Percentiles rank a stretch among this genome's conserved stretches.
Conservation (phyloP, 2,888 invertebrate species). For the Erebia aethiops region DNA sequence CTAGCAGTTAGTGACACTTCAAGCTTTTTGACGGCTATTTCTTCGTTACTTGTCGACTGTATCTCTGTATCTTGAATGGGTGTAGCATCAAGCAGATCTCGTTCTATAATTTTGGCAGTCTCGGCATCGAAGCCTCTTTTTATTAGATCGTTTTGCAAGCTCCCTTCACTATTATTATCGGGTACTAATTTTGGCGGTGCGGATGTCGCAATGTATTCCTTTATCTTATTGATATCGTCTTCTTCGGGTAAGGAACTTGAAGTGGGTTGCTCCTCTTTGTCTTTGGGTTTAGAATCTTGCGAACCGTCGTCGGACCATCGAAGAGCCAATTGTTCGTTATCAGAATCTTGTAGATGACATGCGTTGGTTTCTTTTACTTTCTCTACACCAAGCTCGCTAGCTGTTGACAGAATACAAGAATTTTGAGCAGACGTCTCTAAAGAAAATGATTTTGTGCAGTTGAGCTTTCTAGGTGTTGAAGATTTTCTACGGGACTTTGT, state of each 20-base stretch:
- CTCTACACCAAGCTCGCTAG: conserved; percentile 39
- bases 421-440: conserved; percentile 51
- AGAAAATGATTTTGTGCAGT: conserved; percentile 65
- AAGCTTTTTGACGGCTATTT: conserved; percentile 11
- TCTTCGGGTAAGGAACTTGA: conserved; percentile 48
- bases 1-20: conserved; percentile 28
- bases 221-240: conserved; percentile 71
- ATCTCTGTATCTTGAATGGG: conserved; percentile 42
- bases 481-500: conserved; percentile 78
- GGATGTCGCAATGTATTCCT: conserved; percentile 65
- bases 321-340: conserved; percentile 62
- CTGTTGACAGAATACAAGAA: conserved; percentile 52
- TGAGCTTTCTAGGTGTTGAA: conserved; percentile 75
- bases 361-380: conserved; percentile 45
- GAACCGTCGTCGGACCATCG: conserved; percentile 75
- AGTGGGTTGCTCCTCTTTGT: conserved; percentile 44
- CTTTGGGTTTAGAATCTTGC: conserved; percentile 58
- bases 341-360: conserved; percentile 56
- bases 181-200: conserved; percentile 37
- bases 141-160: conserved; percentile 66
- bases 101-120: conserved; percentile 75
- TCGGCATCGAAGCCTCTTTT: conserved; percentile 73
- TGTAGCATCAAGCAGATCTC: conserved; percentile 68
- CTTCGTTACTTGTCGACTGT: conserved; percentile 34
- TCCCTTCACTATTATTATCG: conserved; percentile 46